Evolutionary conservation across 2,113 vertebrate genomes (phyloP), one percentile per base, ranked within the genome.

Genomic region (Grammomys dolichurus): DNA sequence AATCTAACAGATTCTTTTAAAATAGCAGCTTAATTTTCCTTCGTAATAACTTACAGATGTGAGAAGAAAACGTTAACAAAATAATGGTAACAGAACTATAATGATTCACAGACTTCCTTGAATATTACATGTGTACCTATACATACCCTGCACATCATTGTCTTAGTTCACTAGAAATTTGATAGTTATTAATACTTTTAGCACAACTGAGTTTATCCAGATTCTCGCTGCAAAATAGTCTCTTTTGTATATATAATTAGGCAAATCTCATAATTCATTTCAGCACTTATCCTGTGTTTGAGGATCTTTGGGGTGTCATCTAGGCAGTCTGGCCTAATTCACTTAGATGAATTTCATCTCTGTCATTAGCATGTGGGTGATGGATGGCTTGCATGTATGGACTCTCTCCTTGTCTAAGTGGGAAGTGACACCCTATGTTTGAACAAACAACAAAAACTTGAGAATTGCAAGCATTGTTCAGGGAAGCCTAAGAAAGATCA

Each of bases 101-200:
- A 80, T 2, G 76, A 73, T 26, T 87, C 70, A 69, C 90, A 17
- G 16, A 43, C 17, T 14, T 40, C 12, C 22, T 87, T 92, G 5
- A 4, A 84, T 51, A 5, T 43, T 46, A 9, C 13, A 26, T 8
- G 63, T 16, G 24, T 11, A 9, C 22, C 58, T 8, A 17, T 7
- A 60, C 22, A 28, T 60, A 24, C 20, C n/a, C 46, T 20, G 14
- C 43, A 20, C 2, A 20, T 58, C 16, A 9, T 11, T 76, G 13
- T 93, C 36, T 90, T 86, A 46, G 14, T 73, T 87, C 51, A 78
- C 2, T 22, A 69, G 31, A 94, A 60, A 70, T 73, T 95, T 88
- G 13, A 80, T 73, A 60, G 3, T 60, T 24, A 17, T 1, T 51
- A 20, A 58, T 40, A 54, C 4, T 89, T 94, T 78, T 22, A 78